Evolutionary conservation across 2,113 vertebrate genomes (phyloP), one percentile per base, ranked within the genome.

Genomic region (Myrmophylax atrothorax): DNA sequence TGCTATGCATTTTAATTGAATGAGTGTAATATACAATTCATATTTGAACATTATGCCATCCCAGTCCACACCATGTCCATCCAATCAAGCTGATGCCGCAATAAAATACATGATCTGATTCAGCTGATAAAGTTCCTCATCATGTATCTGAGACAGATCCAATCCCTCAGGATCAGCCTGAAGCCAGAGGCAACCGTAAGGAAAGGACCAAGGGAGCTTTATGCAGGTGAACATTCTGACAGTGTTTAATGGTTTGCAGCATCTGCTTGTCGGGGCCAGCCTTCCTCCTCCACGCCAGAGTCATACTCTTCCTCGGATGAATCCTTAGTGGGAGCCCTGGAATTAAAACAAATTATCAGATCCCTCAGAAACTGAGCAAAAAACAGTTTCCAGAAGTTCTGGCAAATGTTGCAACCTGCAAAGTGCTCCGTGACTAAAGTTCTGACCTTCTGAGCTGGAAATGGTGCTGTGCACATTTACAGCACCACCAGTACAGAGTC

Each of bases 251-350:
- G 99, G 97, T 99, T 99, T 62, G 99, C 99, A 91, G 98, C 99
- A 40, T 99, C 99, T 31, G 99, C 99, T 96, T 99, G 99, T 42
- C 99, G 98, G 87, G 99, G 98, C 99, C 99, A 99, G 92, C 98
- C 99, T 75, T 99, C 99, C 59, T 99, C 99, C 90, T 99, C 99
- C 35, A 99, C 98, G 31, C 99, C 99, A 2, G 99, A 99, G 96
- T 99, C 99, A 12, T 99, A 99, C 14, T 99, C 99, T 89, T 99
- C 99, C 84, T 99, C 99, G 25, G 98, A 77, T 1, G 98, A 95
- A 47, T 99, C 99, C 96, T 99, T 99, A 35, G 98, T 96, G 67
- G 99, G 98, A 87, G 99, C 97, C 96, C 99, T 99, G 91, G 25
- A 96, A 98, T 95, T 82, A 94, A 97, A 98, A 97, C 13, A 19